Evolutionary conservation across 2,797 vertebrate genomes (phyloP), one percentile per base, ranked within the genome.

Genomic region (Sardinella longiceps): DNA sequence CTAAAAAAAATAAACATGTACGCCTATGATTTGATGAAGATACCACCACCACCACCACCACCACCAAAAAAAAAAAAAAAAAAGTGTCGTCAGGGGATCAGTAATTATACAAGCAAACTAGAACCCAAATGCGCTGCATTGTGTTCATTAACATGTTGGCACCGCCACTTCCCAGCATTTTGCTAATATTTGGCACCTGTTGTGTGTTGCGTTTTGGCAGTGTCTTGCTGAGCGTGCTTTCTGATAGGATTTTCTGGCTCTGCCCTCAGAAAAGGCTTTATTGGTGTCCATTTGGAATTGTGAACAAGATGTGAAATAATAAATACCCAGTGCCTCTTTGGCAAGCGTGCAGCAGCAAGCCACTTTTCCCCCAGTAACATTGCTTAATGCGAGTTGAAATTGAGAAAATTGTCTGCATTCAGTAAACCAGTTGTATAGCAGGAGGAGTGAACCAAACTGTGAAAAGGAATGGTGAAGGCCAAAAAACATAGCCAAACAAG

Each of bases 241-340:
- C 66, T 74, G 15, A 20, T 74, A 5, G 33, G 33, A 74, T 74
- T 39, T 74, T 39, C 33, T 74, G 66, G 66, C 30, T 33, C 66
- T 14, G 12, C 33, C 37, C 66, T 33, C 66, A 39, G 66, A 74
- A 33, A 74, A 74, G 33, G 33, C 33, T 74, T 74, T 74, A 74
- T 74, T 37, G 15, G 33, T 74, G 66, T 74, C 66, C 66, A 74
- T 74, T 74, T 74, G 30, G 66, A 33, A 74, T 74, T 37, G 37
- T 37, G 30, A 74, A 74, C 66, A 74, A 74, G 66, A 74, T 74
- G 66, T 74, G 66, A 74, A 74, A 74, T 74, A 39, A 39, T 74
- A 74, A 74, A 1, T 33, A 74, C 33, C 39, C 37, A 74, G 33
- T 74, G 66, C 33, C 1, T 39, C 30, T 74, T 14, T 74, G 66